Evolutionary conservation across 2,113 vertebrate species (phyloP), one percentile per base, ranked within the genome.

Genomic region (Jaculus jaculus): DNA sequence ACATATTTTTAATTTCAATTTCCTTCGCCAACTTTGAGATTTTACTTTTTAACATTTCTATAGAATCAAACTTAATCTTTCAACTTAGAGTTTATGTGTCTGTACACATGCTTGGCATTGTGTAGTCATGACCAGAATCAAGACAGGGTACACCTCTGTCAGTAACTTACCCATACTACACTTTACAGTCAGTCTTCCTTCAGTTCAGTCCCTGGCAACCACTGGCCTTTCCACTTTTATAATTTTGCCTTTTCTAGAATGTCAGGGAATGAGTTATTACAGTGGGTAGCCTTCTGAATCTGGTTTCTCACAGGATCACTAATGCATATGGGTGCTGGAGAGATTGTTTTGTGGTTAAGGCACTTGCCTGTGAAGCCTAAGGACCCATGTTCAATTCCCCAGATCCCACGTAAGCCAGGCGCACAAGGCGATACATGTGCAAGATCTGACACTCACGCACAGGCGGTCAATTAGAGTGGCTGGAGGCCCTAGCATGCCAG

Each of bases 41-140:
- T 92, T 92, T 88, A 5, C 39, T 65, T 32, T 90, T 58, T 91
- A 87, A 82, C 66, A 88, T 66, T 91, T 69, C 65, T 15, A 75
- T n/a, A 61, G 0, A 65, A n/a, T 90, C 47, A 74, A 93, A 84
- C 65, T 34, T 79, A 28, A 68, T 78, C 37, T 72, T 90, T 88
- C 42, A 58, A 42, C 81, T 87, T 66, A 66, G 24, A 90, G 42
- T 92, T 63, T 78, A 17, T 83, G n/a, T 34, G 23, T 84, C 88
- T 91, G 60, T 12, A 85, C 34, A 69, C 74, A 87, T 71, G 69
- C 54, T 39, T 66, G 18, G 58, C 21, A 7, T 81, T 81, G 17
- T 24, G 6, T 54, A 28, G 54, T 68, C 4, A 42, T 42, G 28
- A 23, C 47, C 54, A 87, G 66, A 69, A 77, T 66, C 54, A 61